Evolutionary conservation across 1,140 invertebrate genomes (phyloP), one percentile per base, ranked within the genome.

Genomic region (Anadara kagoshimensis): DNA sequence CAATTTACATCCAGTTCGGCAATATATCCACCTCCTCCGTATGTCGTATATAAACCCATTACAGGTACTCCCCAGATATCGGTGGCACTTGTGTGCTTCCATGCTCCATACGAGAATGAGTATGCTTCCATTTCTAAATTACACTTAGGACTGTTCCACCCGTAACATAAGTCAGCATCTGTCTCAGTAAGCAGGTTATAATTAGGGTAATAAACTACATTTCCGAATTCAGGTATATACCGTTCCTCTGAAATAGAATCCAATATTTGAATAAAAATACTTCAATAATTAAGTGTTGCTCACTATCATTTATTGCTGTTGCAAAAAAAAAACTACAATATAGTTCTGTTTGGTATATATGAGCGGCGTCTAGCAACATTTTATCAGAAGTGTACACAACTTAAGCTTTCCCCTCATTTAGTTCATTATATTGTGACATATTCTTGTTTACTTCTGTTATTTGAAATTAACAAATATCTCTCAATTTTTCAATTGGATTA

Each of bases 11-110:
- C 71, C 1, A 84, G 70, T 59, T 84, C 75, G 5, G 78, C 62
- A 18, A 85, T 82, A 64, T 84, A 84, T 22, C 82, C 83, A 12
- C 79, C 81, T 11, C 82, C 83, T 36, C 78, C 67, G 51, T 85
- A 85, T 10, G 65, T 74, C 14, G 57, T 75, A 62, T 81, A 80
- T 5, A 64, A 53, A 18, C 84, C 84, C 45, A 70, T 18, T 8
- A 84, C 69, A 1, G 84, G 79, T 7, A 83, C 41, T 12, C 78
- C 78, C 79, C 78, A 82, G 20, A 80, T 78, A 44, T 81, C 76
- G 14, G 66, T 24, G 7, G 80, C 64, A 26, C 68, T 76, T 5
- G 73, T 78, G 71, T 75, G 81, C 26, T 75, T 71, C 84, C 84
- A 85, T 16, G 79, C 79, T 1, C 63, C 67, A 16, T 70, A 76